Evolutionary conservation across 2,797 vertebrate genomes (phyloP), one percentile per base, ranked within the genome.

Genomic region (Mus spretus): DNA sequence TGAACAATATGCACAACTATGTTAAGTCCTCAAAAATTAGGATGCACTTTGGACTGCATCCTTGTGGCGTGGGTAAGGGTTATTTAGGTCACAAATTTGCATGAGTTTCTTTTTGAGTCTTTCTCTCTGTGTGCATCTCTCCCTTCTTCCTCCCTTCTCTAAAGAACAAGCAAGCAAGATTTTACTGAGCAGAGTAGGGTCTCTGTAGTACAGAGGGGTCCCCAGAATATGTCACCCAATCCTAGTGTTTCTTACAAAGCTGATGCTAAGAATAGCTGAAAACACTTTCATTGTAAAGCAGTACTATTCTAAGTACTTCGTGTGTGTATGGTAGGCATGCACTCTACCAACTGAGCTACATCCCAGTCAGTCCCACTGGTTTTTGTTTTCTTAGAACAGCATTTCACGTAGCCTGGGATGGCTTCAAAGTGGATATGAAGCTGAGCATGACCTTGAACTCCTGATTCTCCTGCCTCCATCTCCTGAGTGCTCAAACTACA

Each of bases 1-100:
- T 90, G 80, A 17, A 92, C 55, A 92, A 47, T 7, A n/a, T 20
- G 61, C 6, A 79, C 24, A 77, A 53, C 2, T 87, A 10, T 47
- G 70, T 59, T 78, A 92, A 93, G 74, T 86, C 78, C n/a, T 61
- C 44, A 80, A 89, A 75, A 34, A 75, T 72, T 10, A 72, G 70
- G 70, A 72, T 72, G 70, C n/a, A 90, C 57, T 89, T 94, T 47
- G 3, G 40, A 63, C 74, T 79, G 11, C 24, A 31, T 96, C 34
- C 84, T 53, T 83, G 40, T 63, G 47, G 17, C 89, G 26, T 81
- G 37, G 34, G 70, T 65, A 15, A 57, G 17, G 40, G 53, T 80
- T 8, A 94, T 40, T 53, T 74, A 50, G 34, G 26, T n/a, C 67
- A 90, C 47, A 91, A 26, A 82, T 82, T 28, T 82, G 9, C 59